A percentile compares a stretch with the other conserved stretches of the same genome.
phyloP scores from a whole-genome alignment of 2,888 invertebrate species.

The Folsomia manolachei region DNA sequence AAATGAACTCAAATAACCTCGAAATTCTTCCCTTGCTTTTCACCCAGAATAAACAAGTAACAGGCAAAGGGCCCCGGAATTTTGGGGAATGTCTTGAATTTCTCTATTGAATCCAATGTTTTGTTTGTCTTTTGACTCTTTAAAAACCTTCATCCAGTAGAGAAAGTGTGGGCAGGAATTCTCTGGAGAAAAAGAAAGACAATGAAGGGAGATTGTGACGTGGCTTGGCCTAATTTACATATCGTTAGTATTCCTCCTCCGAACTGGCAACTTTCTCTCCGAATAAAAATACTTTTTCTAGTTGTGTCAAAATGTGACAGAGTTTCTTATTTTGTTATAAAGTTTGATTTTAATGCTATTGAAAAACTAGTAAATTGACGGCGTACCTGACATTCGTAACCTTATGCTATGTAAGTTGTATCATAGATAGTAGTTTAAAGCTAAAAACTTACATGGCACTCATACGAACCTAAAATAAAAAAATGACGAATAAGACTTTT shows the following conservation, averaged over 20 bases:
- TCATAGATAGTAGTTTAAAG: not conserved
- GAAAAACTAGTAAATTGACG: not conserved
- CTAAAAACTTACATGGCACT: not conserved
- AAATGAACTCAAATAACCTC: no score
- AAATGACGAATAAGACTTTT: not conserved
- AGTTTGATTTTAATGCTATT: not conserved
- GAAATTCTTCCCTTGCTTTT: no score
- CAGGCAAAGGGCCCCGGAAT: no score
- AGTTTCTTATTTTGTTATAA: not conserved
- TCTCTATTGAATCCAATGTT: no score
- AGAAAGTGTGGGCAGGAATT: no score
- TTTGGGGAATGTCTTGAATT: no score
- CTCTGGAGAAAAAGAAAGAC: no score
- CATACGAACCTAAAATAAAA: not conserved
- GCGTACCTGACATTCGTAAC: constrained; percentile 86
- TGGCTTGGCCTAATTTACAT: not conserved
- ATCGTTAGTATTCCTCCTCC: not conserved
- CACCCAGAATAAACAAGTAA: no score
- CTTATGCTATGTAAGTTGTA: no score
- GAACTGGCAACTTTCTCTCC: not conserved
- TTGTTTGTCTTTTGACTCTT: no score
- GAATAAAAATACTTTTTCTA: not conserved
- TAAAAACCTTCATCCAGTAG: no score
- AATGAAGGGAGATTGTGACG: not conserved
- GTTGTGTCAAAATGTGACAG: not conserved